Percentiles rank a stretch among this genome's conserved stretches.
phyloP scores from a whole-genome alignment of 2,113 vertebrate genomes.

The Silurus glanis region DNA sequence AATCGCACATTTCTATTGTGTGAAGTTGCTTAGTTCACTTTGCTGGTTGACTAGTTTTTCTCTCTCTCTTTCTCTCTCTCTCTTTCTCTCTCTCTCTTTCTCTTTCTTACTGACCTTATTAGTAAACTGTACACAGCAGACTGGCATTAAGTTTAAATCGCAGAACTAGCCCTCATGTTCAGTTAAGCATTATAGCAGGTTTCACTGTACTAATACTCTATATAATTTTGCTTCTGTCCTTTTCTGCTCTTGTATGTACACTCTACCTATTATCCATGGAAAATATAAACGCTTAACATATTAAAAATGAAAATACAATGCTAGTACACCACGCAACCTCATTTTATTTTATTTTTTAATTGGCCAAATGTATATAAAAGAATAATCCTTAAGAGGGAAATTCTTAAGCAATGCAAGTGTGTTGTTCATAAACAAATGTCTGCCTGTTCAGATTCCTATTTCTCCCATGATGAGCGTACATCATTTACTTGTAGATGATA shows the following conservation, averaged over 20 bases:
- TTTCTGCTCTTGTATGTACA: background rate
- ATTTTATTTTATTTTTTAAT: too few species aligned
- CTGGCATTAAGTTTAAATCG: background rate
- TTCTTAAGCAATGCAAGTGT: background rate
- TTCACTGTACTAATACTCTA: constrained; percentile 6
- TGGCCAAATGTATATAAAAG: too few species aligned
- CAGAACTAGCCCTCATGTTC: background rate
- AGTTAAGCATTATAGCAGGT: constrained; percentile 10
- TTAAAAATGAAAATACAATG: background rate
- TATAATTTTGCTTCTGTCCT: background rate
- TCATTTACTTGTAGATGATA: background rate
- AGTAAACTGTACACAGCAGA: background rate
- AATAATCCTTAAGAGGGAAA: background rate
- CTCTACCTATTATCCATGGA: background rate
- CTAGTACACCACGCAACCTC: background rate
- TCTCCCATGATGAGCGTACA: background rate
- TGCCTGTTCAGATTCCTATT: background rate
- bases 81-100: background rate
- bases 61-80: background rate
- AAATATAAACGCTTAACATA: background rate
- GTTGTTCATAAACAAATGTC: background rate
- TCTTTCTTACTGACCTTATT: background rate
- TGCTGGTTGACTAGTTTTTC: background rate
- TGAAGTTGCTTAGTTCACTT: background rate
- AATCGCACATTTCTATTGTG: background rate